Evolutionary conservation across 2,888 invertebrate species (phyloP).

Genomic region (Enchytraeus crypticus): DNA sequence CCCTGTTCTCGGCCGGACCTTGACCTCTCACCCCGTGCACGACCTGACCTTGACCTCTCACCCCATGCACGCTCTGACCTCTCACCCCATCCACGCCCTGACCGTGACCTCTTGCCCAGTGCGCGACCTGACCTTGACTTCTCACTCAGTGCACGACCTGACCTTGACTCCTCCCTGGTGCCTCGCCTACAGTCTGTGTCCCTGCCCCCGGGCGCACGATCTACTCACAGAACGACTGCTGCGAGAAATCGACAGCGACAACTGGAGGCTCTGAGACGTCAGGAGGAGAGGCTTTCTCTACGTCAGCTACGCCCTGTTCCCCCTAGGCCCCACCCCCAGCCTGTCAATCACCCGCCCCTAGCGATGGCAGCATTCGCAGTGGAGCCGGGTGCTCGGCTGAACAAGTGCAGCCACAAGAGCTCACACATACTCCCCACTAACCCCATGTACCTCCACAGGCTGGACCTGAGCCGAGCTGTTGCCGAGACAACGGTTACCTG

Average conservation of each 20-base stretch:
- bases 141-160: background rate
- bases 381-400: background rate
- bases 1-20: no score
- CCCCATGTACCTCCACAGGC: slow-evolving; percentile 71
- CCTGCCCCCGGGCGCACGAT: no score
- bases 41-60: no score
- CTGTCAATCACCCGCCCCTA: slow-evolving; percentile 51
- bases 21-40: no score
- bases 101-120: background rate
- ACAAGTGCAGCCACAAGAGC: background rate
- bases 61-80: no score
- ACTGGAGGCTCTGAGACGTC: slow-evolving; percentile 58
- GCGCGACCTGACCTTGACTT: background rate
- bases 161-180: no score
- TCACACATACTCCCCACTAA: slow-evolving; percentile 45
- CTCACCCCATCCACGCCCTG: background rate
- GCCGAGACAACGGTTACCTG: slow-evolving; percentile 51
- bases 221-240: slow-evolving; percentile 42
- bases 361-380: background rate
- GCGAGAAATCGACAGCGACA: slow-evolving; percentile 56
- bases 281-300: slow-evolving; percentile 55
- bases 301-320: background rate
- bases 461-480: slow-evolving; percentile 63
- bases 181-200: no score
- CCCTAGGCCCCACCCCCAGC: background rate